phyloP scores from a whole-genome alignment of 2,113 vertebrate species.

The Alosa alosa region DNA sequence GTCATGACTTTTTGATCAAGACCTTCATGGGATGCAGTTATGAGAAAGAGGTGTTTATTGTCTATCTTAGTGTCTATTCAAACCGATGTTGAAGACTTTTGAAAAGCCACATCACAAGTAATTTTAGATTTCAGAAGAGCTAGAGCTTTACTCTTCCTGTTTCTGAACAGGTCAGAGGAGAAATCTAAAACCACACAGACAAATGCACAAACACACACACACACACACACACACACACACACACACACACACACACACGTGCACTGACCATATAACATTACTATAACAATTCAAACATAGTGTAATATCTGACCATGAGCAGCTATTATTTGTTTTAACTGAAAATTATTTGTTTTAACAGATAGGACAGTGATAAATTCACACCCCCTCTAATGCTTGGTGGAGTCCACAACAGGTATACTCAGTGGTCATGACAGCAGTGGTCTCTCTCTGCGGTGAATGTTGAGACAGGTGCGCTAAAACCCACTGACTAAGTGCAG shows the following conservation, averaged over 20 bases:
- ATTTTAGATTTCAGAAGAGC: not conserved
- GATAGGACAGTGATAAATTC: too few species aligned
- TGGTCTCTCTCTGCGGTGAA: not conserved
- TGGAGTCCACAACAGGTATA: too few species aligned
- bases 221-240: not conserved
- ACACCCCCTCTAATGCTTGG: too few species aligned
- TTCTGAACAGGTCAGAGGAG: not conserved
- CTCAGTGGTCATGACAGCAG: not conserved
- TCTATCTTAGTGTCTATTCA: not conserved
- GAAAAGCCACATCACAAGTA: not conserved
- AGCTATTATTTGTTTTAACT: not conserved
- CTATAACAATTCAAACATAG: not conserved
- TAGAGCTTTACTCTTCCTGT: not conserved
- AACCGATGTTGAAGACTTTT: not conserved
- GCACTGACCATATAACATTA: not conserved
- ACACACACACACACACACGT: conserved; percentile 18
- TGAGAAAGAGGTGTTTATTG: not conserved
- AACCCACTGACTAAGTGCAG: not conserved
- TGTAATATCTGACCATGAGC: not conserved
- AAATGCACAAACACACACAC: not conserved
- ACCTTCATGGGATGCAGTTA: not conserved
- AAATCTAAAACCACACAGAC: not conserved
- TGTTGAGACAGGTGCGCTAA: not conserved
- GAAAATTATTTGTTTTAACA: not conserved
- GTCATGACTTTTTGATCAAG: not conserved